These are phyloP conservation scores for Tanaodytes sp. DNA, from an alignment of 2,888 invertebrate genomes.

Conservation along the genomic window DNA sequence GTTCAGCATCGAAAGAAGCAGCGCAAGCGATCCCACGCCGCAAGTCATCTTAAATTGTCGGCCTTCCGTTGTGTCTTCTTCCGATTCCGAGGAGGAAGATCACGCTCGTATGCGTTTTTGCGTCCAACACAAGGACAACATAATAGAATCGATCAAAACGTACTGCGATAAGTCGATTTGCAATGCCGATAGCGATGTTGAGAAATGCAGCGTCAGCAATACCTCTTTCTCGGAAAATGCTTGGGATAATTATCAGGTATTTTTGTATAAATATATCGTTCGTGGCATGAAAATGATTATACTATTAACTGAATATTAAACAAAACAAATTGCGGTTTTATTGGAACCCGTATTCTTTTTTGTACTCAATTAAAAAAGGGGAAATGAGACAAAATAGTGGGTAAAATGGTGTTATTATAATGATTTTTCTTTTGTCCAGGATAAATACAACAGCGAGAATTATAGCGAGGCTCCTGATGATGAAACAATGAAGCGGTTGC, in stretches of 20 bases:
- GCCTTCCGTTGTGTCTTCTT: slow-evolving; percentile 70
- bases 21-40: slow-evolving; percentile 79
- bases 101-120: slow-evolving; percentile 57
- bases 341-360: no score
- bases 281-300: no score
- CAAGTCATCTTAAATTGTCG: slow-evolving; percentile 71
- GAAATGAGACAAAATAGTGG: no score
- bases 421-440: slow-evolving; percentile 76
- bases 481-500: slow-evolving; percentile 85
- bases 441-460: slow-evolving; percentile 92
- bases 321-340: no score
- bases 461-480: slow-evolving; percentile 91
- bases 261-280: slow-evolving; percentile 3
- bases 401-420: no score
- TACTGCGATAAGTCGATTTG: slow-evolving; percentile 61
- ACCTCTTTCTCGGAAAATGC: slow-evolving; percentile 92
- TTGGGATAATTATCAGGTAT: slow-evolving; percentile 95
- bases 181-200: slow-evolving; percentile 78
- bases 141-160: slow-evolving; percentile 57
- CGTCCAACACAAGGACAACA: slow-evolving; percentile 60
- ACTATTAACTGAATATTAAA: no score
- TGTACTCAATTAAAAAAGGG: no score
- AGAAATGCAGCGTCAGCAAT: slow-evolving; percentile 75
- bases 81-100: slow-evolving; percentile 66
- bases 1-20: slow-evolving; percentile 73